Conservation (phyloP, 1,140 invertebrate genomes). For the Paracyclopina nana region DNA sequence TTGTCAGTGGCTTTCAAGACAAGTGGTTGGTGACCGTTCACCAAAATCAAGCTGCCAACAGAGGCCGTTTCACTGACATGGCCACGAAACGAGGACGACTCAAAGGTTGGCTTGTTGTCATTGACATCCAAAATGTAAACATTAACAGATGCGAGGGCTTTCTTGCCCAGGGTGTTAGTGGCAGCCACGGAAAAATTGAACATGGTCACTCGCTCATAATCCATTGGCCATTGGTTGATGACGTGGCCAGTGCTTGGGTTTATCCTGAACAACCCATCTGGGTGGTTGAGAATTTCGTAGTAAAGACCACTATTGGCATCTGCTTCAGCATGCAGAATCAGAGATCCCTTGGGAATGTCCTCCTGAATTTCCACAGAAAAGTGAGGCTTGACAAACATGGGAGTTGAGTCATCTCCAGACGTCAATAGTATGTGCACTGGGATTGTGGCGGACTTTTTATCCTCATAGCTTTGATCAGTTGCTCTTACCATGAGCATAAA, state of each 20-base stretch:
- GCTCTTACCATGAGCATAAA: conserved; percentile 64
- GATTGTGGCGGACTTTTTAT: conserved; percentile 47
- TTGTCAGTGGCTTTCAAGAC: conserved; percentile 54
- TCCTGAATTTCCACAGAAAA: conserved; percentile 60
- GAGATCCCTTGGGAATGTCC: conserved; percentile 39
- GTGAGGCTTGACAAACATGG: conserved; percentile 42
- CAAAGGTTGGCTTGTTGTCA: conserved; percentile 63
- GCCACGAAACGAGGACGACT: conserved; percentile 42
- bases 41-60: conserved; percentile 47
- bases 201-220: conserved; percentile 50
- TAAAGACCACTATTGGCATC: conserved; percentile 34
- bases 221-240: conserved; percentile 45
- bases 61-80: conserved; percentile 46
- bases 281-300: conserved; percentile 54
- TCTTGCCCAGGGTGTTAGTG: conserved; percentile 51
- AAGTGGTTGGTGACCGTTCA: conserved; percentile 40
- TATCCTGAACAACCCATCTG: conserved; percentile 48
- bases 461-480: conserved; percentile 51
- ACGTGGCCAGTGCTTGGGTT: conserved; percentile 67
- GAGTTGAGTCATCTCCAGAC: conserved; percentile 69
- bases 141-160: conserved; percentile 23
- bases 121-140: conserved; percentile 35
- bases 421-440: conserved; percentile 66
- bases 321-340: conserved; percentile 38
- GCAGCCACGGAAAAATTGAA: conserved; percentile 66